Evolutionary conservation across 2,888 invertebrate genomes (phyloP).

Genomic region (Microchrysa polita): DNA sequence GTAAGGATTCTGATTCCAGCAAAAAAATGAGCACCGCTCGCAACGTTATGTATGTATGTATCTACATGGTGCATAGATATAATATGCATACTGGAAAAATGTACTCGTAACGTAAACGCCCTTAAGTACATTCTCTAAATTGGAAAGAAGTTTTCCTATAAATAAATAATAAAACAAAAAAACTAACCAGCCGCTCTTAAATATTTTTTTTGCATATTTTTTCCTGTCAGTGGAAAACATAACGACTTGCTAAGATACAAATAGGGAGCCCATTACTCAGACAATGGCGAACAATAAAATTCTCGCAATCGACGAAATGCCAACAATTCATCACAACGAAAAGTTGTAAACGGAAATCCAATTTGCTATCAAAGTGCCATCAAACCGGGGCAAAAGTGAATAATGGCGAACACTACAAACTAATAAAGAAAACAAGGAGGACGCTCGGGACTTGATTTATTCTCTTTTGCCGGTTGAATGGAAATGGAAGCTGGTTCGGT

Average conservation of each 20-base stretch:
- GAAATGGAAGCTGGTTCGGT: slow-evolving; percentile 31
- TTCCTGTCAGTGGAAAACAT: background rate
- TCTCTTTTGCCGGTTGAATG: slow-evolving; percentile 36
- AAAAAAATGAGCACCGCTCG: too few species aligned
- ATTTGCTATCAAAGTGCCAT: slow-evolving; percentile 44
- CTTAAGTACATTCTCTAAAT: too few species aligned
- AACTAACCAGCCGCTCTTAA: slow-evolving; percentile 33
- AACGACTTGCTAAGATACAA: slow-evolving; percentile 20
- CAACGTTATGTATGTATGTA: too few species aligned
- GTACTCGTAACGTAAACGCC: too few species aligned
- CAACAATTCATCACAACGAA: slow-evolving; percentile 37
- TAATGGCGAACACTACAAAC: slow-evolving; percentile 45
- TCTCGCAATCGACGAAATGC: slow-evolving; percentile 44
- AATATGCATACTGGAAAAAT: too few species aligned
- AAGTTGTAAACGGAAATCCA: slow-evolving; percentile 44
- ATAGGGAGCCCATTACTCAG: slow-evolving; percentile 37
- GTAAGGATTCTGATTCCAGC: too few species aligned
- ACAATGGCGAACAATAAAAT: slow-evolving; percentile 42
- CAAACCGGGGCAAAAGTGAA: slow-evolving; percentile 43
- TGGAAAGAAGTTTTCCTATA: too few species aligned
- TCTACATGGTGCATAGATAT: too few species aligned
- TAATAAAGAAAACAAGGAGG: slow-evolving; percentile 43
- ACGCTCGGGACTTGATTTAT: slow-evolving; percentile 39
- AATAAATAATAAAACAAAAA: too few species aligned
- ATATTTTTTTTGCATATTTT: slow-evolving; percentile 18